Evolutionary conservation across 2,113 vertebrate genomes (phyloP).

Genomic region (Pavo muticus): DNA sequence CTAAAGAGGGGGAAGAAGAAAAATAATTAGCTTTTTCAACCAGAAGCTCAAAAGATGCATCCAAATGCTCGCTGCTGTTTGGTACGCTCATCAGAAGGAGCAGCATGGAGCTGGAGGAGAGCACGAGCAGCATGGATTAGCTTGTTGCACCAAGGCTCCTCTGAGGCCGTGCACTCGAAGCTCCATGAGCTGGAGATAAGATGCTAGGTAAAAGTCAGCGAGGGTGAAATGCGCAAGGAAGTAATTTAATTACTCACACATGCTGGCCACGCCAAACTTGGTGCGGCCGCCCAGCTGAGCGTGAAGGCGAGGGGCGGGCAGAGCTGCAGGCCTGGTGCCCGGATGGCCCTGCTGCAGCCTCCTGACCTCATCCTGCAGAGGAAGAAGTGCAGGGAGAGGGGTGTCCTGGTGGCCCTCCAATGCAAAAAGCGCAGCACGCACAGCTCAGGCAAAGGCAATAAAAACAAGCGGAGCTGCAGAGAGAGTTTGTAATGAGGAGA

Average conservation of each 20-base stretch:
- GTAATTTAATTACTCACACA: conserved; percentile 64
- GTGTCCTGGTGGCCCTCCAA: not conserved
- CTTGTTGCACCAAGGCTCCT: not conserved
- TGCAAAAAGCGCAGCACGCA: not conserved
- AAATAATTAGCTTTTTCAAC: not conserved
- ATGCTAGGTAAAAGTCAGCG: conserved; percentile 15
- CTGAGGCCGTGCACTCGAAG: not conserved
- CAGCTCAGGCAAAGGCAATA: not conserved
- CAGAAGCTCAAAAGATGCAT: not conserved
- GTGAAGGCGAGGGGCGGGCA: conserved; percentile 34
- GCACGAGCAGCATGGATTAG: not conserved
- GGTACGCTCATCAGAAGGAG: not conserved
- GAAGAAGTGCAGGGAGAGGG: not conserved
- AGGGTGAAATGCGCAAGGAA: conserved; percentile 48
- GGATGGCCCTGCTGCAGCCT: not conserved
- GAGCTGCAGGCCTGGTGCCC: not conserved
- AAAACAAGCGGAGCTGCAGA: rapidly evolving
- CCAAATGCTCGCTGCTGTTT: not conserved
- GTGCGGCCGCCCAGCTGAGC: not conserved
- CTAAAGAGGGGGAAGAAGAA: not conserved
- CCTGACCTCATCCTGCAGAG: not conserved
- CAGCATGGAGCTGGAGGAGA: not conserved
- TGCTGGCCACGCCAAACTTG: conserved; percentile 36
- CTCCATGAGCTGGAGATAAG: conserved; percentile 44
- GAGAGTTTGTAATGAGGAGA: not conserved